Evolutionary conservation across 2,113 vertebrate genomes (phyloP).

Genomic region (Manacus vitellinus): DNA sequence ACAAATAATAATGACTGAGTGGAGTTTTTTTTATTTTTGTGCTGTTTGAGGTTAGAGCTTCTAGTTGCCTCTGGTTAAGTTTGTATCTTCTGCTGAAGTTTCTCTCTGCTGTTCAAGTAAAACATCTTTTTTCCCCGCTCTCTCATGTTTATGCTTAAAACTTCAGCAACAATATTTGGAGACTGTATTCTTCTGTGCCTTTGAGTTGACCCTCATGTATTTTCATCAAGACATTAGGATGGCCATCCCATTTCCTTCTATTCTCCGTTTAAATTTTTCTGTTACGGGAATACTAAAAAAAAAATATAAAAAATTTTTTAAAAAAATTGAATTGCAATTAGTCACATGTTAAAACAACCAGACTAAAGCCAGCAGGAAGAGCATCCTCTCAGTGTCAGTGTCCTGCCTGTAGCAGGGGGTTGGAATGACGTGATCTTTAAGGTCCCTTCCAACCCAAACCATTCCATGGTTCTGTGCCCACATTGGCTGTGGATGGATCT

Average conservation of each 20-base stretch:
- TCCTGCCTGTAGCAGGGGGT: background rate
- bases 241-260: slow-evolving; percentile 52
- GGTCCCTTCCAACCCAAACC: background rate
- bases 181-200: background rate
- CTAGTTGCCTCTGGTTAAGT: background rate
- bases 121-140: background rate
- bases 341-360: background rate
- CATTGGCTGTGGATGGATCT: background rate
- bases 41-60: background rate
- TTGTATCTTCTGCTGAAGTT: background rate
- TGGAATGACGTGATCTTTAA: background rate
- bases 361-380: background rate
- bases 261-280: slow-evolving; percentile 41
- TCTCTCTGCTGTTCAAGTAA: background rate
- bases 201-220: background rate
- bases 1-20: background rate
- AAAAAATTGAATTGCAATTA: background rate
- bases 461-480: background rate
- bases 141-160: background rate
- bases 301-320: background rate
- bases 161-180: background rate
- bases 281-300: background rate
- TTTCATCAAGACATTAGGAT: background rate
- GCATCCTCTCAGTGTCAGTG: background rate
- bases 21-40: background rate